A percentile compares a stretch with the other conserved stretches of the same genome.
These are phyloP conservation scores for Otis tarda DNA, from an alignment of 2,113 vertebrate genomes.

Conservation along the genomic window DNA sequence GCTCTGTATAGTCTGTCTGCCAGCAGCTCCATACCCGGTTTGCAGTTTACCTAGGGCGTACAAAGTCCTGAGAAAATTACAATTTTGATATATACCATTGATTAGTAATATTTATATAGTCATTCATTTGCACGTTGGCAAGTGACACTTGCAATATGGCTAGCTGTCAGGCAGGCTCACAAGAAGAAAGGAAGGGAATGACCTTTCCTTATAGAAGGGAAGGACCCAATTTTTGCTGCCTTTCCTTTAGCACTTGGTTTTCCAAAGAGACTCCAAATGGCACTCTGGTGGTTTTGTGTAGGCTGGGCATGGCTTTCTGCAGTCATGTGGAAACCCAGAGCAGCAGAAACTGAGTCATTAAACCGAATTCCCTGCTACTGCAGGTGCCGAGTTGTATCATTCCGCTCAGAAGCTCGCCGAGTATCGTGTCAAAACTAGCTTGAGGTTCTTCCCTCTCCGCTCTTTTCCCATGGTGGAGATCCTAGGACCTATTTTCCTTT, in stretches of 20 bases:
- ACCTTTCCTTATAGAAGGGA: neutral
- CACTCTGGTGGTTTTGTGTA: neutral
- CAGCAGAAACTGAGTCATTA: neutral
- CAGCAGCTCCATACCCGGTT: neutral
- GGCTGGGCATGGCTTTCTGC: neutral
- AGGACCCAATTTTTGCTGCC: neutral
- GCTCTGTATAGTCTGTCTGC: constrained; percentile 20
- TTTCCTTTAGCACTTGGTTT: neutral
- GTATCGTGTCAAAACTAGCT: neutral
- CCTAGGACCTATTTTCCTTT: neutral
- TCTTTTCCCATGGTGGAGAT: neutral
- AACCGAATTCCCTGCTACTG: neutral
- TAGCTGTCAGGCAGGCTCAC: neutral
- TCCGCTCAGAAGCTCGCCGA: neutral
- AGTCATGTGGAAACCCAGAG: neutral
- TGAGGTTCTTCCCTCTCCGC: neutral
- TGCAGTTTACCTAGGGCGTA: neutral
- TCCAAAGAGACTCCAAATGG: neutral
- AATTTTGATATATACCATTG: constrained; percentile 1
- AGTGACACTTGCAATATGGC: neutral
- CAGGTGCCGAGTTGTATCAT: neutral
- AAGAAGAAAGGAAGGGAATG: neutral
- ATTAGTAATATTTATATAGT: constrained; percentile 18
- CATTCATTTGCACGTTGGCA: neutral
- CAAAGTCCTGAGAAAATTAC: constrained; percentile 16